These are phyloP conservation scores for Natator depressus DNA, from an alignment of 2,113 vertebrate species.

Conservation along the genomic window DNA sequence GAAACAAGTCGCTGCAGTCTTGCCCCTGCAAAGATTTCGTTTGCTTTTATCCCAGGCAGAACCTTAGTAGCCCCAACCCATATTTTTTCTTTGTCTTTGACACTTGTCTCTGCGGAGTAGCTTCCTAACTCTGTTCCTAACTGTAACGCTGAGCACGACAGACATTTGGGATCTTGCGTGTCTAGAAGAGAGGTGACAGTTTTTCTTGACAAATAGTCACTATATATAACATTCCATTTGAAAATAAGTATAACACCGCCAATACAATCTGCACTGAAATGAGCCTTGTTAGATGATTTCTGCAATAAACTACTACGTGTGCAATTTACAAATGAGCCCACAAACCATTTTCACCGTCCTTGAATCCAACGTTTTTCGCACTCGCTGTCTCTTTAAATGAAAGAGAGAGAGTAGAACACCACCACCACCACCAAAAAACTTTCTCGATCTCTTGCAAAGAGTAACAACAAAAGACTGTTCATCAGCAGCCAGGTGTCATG, in stretches of 20 bases:
- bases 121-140: not conserved
- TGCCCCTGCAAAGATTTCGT: not conserved
- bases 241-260: not conserved
- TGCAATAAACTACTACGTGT: no score
- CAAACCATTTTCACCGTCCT: not conserved
- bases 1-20: accelerated
- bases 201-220: not conserved
- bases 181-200: not conserved
- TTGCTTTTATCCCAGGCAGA: not conserved
- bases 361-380: not conserved
- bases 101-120: not conserved
- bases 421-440: conserved; percentile 76
- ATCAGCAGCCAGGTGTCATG: conserved; percentile 95
- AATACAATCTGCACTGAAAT: not conserved
- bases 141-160: not conserved
- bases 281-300: not conserved
- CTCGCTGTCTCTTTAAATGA: conserved; percentile 76
- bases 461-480: conserved; percentile 88
- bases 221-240: not conserved
- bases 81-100: not conserved
- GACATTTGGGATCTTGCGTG: not conserved
- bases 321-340: accelerated
- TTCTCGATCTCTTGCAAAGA: conserved; percentile 77
- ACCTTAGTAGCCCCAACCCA: accelerated
- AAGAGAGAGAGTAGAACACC: not conserved